Percentiles rank a stretch among this genome's conserved stretches.
These are phyloP conservation scores for Neuroterus valhalla DNA, from an alignment of 1,140 invertebrate genomes.

Conservation along the genomic window DNA sequence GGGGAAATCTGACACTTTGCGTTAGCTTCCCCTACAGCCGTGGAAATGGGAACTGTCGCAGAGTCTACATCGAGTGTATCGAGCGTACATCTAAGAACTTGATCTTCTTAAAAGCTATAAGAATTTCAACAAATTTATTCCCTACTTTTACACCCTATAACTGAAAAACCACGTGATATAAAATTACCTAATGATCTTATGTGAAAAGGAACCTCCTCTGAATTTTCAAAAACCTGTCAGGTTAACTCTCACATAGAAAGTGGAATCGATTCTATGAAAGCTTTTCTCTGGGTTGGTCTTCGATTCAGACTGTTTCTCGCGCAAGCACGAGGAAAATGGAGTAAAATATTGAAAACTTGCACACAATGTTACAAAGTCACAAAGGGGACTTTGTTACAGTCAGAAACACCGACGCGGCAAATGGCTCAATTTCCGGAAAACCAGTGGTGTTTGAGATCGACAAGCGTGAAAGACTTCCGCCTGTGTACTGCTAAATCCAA, in stretches of 20 bases:
- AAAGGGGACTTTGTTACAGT: constrained; percentile 41
- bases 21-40: no score
- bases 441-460: constrained; percentile 48
- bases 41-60: no score
- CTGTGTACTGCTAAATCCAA: constrained; percentile 8
- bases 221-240: neutral
- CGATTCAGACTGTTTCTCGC: constrained; percentile 18
- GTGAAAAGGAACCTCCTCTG: no score
- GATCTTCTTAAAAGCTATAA: no score
- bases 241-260: neutral
- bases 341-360: constrained; percentile 30
- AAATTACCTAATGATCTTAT: no score
- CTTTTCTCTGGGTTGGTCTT: constrained; percentile 6
- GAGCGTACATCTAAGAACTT: no score
- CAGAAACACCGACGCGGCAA: constrained; percentile 42
- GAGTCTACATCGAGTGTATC: no score
- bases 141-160: no score
- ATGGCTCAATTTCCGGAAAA: constrained; percentile 49
- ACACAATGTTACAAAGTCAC: constrained; percentile 36
- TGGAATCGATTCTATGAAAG: constrained; percentile 12
- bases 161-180: no score
- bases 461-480: constrained; percentile 43
- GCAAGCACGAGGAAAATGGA: neutral
- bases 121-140: no score
- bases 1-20: no score